Evolutionary conservation across 2,113 vertebrate genomes (phyloP).

Genomic region (Labeo rohita): DNA sequence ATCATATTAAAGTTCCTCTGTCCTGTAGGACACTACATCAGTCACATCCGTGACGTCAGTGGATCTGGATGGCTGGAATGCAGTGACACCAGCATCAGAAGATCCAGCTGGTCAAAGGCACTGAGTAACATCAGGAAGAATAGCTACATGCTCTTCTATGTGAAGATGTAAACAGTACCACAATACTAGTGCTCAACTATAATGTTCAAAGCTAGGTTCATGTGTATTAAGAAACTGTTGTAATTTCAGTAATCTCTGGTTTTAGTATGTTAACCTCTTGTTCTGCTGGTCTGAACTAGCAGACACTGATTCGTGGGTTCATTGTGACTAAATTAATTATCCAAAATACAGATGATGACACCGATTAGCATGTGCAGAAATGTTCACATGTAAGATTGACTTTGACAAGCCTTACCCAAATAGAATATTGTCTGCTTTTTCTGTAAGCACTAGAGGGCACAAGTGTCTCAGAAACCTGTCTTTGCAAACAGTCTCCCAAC

Average conservation of each 20-base stretch:
- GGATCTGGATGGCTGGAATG: not conserved
- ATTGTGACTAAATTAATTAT: no score
- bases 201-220: not conserved
- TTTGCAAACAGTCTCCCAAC: slow-evolving; percentile 58
- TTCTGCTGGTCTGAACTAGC: no score
- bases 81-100: not conserved
- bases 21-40: not conserved
- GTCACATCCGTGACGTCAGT: not conserved
- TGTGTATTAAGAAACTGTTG: not conserved
- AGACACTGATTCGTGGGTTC: no score
- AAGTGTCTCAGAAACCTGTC: slow-evolving; percentile 72
- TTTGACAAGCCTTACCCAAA: not conserved
- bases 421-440: slow-evolving; percentile 60
- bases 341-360: not conserved
- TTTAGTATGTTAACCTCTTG: no score
- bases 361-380: slow-evolving; percentile 22
- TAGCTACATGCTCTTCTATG: not conserved
- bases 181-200: not conserved
- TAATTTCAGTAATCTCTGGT: not conserved
- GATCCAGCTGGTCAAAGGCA: not conserved
- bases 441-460: slow-evolving; percentile 71
- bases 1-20: not conserved
- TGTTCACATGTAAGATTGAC: not conserved
- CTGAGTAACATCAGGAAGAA: not conserved
- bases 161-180: not conserved